Evolutionary conservation across 2,888 invertebrate species (phyloP), one percentile per base, ranked within the genome.

Genomic region (Ectemnius lituratus): DNA sequence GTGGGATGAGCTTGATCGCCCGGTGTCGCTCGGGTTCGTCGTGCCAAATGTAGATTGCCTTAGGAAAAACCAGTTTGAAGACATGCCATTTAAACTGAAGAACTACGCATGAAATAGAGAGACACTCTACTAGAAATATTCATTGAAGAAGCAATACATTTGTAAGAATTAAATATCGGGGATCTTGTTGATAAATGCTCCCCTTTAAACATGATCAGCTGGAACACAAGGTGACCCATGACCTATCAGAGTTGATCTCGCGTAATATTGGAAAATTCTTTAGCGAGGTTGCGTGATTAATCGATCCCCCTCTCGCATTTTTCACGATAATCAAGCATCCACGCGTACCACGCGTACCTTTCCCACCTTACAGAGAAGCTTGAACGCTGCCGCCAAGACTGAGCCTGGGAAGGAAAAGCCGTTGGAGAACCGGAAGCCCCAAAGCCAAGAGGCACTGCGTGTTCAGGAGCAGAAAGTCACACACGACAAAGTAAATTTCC

Each of bases 401-500:
- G 88, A 89, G 23, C 76, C 75, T 13, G 63, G 61, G 13, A 85
- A 83, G 66, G 88, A 89, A 14, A 85, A 81, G 75, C 28, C 66
- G 2, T 61, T 59, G 45, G 85, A 85, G 52, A 76, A 81, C 16
- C 84, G 86, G 45, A 90, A 90, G 67, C 65, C 79, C 3, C 86
- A 84, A 66, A 89, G 87, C 78, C 78, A 88, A 14, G 90, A 90
- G 67, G 79, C 82, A 18, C 67, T 87, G 13, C 85, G 86, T 66
- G 85, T 86, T 4, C 89, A 89, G 67, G 89, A 90, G 69, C 89
- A 90, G 69, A 90, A 90, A 83, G 88, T 90, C 49, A 88, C 90
- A 27, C 90, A 90, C 72, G 90, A 90, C 73, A 90, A 90, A 86
- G 90, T 90, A 64, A 4, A 2, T 28, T 13, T 18, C 52, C 8